Conservation (phyloP, 2,888 invertebrate genomes). For the Drosophila cyrtoloma region DNA sequence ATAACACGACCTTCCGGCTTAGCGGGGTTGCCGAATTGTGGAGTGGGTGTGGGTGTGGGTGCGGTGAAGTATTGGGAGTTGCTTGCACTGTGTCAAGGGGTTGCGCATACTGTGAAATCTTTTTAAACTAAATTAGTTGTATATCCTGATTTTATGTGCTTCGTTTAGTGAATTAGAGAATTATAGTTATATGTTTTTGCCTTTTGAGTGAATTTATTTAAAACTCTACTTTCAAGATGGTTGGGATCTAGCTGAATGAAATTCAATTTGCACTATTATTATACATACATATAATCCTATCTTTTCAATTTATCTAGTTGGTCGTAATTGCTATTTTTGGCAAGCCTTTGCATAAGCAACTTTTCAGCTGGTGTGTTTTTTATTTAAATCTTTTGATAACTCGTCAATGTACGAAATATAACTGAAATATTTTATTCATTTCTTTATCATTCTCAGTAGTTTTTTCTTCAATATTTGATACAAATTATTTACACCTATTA, state of each 20-base stretch:
- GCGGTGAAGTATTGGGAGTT: background rate
- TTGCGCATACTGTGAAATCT: background rate
- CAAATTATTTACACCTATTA: background rate
- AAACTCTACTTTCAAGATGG: background rate
- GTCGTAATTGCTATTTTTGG: background rate
- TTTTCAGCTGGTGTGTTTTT: background rate
- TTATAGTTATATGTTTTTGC: background rate
- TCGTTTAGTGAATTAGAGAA: background rate
- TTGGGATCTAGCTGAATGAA: background rate
- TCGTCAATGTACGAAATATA: background rate
- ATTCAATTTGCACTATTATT: background rate
- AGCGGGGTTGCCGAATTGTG: background rate
- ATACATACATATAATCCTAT: background rate
- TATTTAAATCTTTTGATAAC: background rate
- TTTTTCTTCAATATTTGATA: background rate
- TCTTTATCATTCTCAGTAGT: background rate
- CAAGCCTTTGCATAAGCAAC: background rate
- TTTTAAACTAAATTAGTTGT: background rate
- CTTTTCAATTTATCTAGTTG: background rate
- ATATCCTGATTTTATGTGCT: background rate
- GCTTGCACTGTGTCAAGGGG: background rate
- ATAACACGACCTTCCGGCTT: conserved; percentile 10
- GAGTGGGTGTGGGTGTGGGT: background rate
- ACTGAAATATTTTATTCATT: background rate
- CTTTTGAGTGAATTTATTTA: background rate